Percentiles rank a stretch among this genome's conserved stretches.
Conservation (phyloP, 2,113 vertebrate genomes). For the Hemicordylus capensis region DNA sequence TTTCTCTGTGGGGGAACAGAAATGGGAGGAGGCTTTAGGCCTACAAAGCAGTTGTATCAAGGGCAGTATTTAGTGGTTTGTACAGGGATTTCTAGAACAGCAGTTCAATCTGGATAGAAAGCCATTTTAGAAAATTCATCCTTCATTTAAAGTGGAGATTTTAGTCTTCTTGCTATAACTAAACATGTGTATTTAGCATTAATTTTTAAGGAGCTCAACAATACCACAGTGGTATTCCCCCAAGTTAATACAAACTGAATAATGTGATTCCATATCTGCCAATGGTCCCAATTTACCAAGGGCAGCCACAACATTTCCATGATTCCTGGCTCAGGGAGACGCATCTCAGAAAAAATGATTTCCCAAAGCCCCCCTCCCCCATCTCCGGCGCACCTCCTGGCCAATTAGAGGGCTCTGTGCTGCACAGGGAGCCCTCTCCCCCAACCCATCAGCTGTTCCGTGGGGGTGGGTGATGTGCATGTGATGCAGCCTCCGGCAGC, state of each 20-base stretch:
- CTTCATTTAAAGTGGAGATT: not conserved
- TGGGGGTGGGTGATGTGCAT: no score
- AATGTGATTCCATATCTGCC: no score
- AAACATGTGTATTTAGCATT: not conserved
- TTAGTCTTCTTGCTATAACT: not conserved
- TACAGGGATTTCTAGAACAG: not conserved
- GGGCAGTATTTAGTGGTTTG: not conserved
- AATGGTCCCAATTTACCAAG: no score
- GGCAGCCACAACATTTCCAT: no score
- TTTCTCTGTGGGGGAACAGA: not conserved
- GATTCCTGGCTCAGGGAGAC: no score
- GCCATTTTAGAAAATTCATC: not conserved
- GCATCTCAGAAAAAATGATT: no score
- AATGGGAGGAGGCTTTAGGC: not conserved
- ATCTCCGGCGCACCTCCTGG: no score
- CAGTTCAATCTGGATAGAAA: not conserved
- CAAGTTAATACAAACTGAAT: not conserved
- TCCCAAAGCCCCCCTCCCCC: no score
- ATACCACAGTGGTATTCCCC: not conserved
- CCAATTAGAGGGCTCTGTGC: no score
- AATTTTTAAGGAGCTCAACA: not conserved
- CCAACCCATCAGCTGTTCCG: no score
- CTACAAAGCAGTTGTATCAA: not conserved
- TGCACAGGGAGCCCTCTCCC: no score
- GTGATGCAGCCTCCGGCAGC: no score